Conservation (phyloP, 1,140 invertebrate genomes). For the Charaxes varanes region DNA sequence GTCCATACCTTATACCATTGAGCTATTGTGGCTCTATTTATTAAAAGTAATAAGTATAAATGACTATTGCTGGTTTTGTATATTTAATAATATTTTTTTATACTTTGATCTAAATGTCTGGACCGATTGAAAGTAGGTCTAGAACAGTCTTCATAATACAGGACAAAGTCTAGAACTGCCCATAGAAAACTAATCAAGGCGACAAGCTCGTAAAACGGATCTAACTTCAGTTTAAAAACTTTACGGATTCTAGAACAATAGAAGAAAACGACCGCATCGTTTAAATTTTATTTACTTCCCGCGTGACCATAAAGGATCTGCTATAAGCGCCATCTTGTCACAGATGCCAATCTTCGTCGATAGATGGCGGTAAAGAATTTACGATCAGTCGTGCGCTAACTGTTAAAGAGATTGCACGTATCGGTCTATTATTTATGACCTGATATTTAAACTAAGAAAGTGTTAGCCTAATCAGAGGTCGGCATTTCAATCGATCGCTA, state of each 20-base stretch:
- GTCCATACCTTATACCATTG: too few species aligned
- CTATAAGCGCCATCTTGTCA: constrained; percentile 26
- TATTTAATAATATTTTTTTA: too few species aligned
- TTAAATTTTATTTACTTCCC: constrained; percentile 52
- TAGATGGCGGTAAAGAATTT: constrained; percentile 34
- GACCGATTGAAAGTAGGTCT: too few species aligned
- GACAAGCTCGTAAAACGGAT: constrained; percentile 28
- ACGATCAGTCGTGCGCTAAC: constrained; percentile 19
- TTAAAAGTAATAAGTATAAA: too few species aligned
- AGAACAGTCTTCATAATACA: too few species aligned
- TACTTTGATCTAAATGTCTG: too few species aligned
- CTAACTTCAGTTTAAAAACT: constrained; percentile 14
- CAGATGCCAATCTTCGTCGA: constrained; percentile 36
- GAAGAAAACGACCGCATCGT: constrained; percentile 39
- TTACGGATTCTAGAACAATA: constrained; percentile 27
- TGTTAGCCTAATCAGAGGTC: too few species aligned
- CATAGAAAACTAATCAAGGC: constrained; percentile 15
- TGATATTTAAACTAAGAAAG: too few species aligned
- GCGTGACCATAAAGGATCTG: constrained; percentile 36
- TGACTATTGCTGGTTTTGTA: too few species aligned
- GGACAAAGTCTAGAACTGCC: constrained; percentile 4
- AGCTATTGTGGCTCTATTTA: too few species aligned
- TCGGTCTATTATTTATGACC: too few species aligned
- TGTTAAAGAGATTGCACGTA: constrained; percentile 6
- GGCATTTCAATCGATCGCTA: too few species aligned